These are phyloP conservation scores for Mimumesa dahlbomi DNA, from an alignment of 2,888 invertebrate genomes.

Conservation along the genomic window DNA sequence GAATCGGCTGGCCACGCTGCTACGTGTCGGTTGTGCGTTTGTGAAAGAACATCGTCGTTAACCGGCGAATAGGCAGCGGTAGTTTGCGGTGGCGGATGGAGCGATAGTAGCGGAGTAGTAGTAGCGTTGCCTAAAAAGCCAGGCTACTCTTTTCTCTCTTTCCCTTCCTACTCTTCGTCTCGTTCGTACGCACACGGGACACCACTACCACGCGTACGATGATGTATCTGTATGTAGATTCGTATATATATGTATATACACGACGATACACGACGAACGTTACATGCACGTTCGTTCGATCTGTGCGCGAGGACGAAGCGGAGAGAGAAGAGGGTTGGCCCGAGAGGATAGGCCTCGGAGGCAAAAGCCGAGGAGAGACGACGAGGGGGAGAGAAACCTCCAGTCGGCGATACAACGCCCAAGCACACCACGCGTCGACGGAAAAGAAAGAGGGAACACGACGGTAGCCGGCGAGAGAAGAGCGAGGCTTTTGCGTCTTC, in stretches of 20 bases:
- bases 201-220: background rate
- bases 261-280: too few relatives aligned
- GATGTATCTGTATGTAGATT: too few relatives aligned
- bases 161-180: background rate
- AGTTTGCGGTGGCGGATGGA: background rate
- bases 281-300: conserved; percentile 24
- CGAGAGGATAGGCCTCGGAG: conserved; percentile 17
- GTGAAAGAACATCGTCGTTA: conserved; percentile 6
- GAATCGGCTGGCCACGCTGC: too few relatives aligned
- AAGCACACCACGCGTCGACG: conserved; percentile 17
- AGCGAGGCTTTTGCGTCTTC: background rate
- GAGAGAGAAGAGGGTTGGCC: conserved; percentile 34
- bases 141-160: conserved; percentile 9
- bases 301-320: conserved; percentile 22
- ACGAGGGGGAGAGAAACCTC: conserved; percentile 47
- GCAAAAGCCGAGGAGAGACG: too few relatives aligned
- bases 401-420: conserved; percentile 49
- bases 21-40: background rate
- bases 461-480: conserved; percentile 3
- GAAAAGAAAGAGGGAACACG: conserved; percentile 6
- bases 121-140: conserved; percentile 25
- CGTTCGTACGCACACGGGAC: conserved; percentile 2
- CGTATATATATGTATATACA: too few relatives aligned
- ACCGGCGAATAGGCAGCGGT: background rate
- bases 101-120: conserved; percentile 1